A percentile compares a stretch with the other conserved stretches of the same genome.
phyloP scores from a whole-genome alignment of 2,797 vertebrate species.

The Squalus acanthias region DNA sequence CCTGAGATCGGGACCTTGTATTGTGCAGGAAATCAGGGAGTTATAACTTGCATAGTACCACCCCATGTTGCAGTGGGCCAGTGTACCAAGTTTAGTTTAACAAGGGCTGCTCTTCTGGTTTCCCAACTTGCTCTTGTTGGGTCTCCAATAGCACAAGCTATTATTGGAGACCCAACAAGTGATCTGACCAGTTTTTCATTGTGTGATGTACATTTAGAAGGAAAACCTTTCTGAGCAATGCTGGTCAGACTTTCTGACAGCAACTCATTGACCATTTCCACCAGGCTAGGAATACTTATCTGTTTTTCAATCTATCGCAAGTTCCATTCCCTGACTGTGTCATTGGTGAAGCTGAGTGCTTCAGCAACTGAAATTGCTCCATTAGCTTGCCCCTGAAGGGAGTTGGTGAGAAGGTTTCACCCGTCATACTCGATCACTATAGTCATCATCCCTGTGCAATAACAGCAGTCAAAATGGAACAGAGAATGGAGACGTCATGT shows the following conservation, averaged over 20 bases:
- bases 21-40: not conserved
- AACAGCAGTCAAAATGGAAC: not conserved
- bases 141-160: not conserved
- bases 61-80: not conserved
- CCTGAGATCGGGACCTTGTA: not conserved
- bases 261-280: not conserved
- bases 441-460: not conserved
- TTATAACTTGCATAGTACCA: not conserved
- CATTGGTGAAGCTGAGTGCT: not conserved
- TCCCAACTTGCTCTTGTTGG: not conserved
- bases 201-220: not conserved
- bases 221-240: not conserved
- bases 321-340: not conserved
- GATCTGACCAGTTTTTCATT: not conserved
- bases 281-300: not conserved
- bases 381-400: constrained; percentile 18
- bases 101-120: not conserved
- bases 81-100: not conserved
- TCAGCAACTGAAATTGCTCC: constrained; percentile 6
- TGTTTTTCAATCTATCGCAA: not conserved
- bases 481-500: not conserved
- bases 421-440: not conserved
- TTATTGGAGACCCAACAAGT: no score
- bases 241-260: not conserved
- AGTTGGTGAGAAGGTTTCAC: not conserved